A percentile compares a stretch with the other conserved stretches of the same genome.
Evolutionary conservation across 2,797 vertebrate genomes (phyloP).

Genomic region (Crenichthys baileyi): DNA sequence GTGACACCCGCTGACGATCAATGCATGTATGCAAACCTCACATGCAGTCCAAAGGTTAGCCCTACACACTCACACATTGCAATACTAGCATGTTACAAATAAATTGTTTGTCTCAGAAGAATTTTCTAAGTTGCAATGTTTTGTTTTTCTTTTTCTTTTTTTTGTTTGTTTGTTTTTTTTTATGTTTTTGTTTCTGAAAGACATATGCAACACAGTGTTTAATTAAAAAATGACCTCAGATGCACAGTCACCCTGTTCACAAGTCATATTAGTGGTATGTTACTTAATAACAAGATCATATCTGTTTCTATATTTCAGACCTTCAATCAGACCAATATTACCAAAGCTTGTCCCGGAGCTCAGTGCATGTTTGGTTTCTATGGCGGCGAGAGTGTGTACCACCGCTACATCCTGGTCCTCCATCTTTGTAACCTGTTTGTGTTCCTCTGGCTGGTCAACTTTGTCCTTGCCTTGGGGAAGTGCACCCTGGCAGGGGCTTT

Average conservation of each 20-base stretch:
- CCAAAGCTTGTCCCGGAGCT: slow-evolving; percentile 86
- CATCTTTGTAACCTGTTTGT: slow-evolving; percentile 92
- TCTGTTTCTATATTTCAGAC: slow-evolving; percentile 78
- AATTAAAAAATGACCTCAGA: slow-evolving; percentile 4
- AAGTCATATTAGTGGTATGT: background rate
- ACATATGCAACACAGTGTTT: slow-evolving; percentile 7
- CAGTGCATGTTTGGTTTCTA: slow-evolving; percentile 94
- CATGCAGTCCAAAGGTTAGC: slow-evolving; percentile 88
- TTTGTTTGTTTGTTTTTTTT: no score
- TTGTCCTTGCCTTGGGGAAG: slow-evolving; percentile 92
- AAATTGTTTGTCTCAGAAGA: background rate
- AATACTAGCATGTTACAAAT: background rate
- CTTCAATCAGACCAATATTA: slow-evolving; percentile 87
- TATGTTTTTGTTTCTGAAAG: background rate
- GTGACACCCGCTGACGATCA: slow-evolving; percentile 83
- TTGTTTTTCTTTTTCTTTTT: background rate
- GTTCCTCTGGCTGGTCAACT: slow-evolving; percentile 97
- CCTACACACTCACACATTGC: background rate
- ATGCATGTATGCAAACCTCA: slow-evolving; percentile 89
- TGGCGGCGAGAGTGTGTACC: slow-evolving; percentile 89
- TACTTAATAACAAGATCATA: background rate
- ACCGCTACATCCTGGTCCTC: slow-evolving; percentile 88
- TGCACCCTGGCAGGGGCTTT: slow-evolving; percentile 97
- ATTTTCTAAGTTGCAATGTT: background rate
- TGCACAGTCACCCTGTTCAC: background rate